Percentiles rank a stretch among this genome's conserved stretches.
phyloP scores from a whole-genome alignment of 30 jellyfish, hydroid and myxozoan genomes.

The Aurelia coerulea region DNA sequence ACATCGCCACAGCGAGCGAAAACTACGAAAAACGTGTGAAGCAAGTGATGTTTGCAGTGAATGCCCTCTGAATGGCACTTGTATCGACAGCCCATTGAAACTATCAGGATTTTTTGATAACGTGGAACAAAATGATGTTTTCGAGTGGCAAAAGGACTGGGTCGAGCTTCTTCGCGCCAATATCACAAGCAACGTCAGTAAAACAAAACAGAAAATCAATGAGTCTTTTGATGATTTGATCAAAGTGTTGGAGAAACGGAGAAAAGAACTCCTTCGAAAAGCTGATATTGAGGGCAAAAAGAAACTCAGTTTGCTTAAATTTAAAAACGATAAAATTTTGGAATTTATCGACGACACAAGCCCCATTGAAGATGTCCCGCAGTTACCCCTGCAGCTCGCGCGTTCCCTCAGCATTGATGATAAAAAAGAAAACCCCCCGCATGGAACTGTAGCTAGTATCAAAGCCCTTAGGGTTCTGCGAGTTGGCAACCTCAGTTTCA shows the following conservation, averaged over 20 bases:
- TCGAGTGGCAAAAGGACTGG: slow-evolving; percentile 82
- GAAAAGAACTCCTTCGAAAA: slow-evolving; percentile 59
- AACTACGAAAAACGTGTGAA: slow-evolving; percentile 32
- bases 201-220: slow-evolving; percentile 47
- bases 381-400: slow-evolving; percentile 31
- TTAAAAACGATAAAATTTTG: slow-evolving; percentile 28
- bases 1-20: slow-evolving; percentile 64
- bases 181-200: slow-evolving; percentile 42
- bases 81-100: slow-evolving; percentile 55
- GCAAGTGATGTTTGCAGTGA: slow-evolving; percentile 56
- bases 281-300: slow-evolving; percentile 73
- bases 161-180: slow-evolving; percentile 72
- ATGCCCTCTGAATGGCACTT: slow-evolving; percentile 58
- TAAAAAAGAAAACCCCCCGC: not conserved
- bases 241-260: slow-evolving; percentile 55
- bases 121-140: slow-evolving; percentile 40
- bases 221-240: slow-evolving; percentile 56
- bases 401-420: slow-evolving; percentile 8
- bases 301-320: slow-evolving; percentile 54
- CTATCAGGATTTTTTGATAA: slow-evolving; percentile 46
- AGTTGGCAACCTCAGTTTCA: slow-evolving; percentile 64
- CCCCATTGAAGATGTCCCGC: slow-evolving; percentile 66
- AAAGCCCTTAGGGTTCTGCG: slow-evolving; percentile 67
- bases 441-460: slow-evolving; percentile 64
- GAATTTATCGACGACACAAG: slow-evolving; percentile 26